Percentiles rank a stretch among this genome's conserved stretches.
phyloP scores from a whole-genome alignment of 2,113 vertebrate genomes.

The Grus americana region DNA sequence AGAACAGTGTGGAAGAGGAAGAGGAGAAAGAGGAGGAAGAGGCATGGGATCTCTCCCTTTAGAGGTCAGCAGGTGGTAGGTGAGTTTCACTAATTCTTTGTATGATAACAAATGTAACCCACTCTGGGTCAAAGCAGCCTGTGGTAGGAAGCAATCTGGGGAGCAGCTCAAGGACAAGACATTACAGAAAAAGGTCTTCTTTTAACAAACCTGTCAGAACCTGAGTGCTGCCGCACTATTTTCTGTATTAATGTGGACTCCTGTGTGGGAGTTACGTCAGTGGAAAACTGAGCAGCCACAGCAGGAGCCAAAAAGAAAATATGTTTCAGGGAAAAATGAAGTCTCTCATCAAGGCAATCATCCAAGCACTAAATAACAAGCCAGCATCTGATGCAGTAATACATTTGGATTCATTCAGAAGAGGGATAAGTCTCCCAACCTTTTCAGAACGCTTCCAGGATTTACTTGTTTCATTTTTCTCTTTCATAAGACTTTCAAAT shows the following conservation, averaged over 20 bases:
- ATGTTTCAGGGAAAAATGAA: not conserved
- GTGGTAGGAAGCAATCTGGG: not conserved
- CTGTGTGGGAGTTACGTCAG: not conserved
- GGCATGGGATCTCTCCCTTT: not conserved
- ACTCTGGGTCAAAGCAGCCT: not conserved
- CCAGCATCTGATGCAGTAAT: not conserved
- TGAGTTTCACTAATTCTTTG: not conserved
- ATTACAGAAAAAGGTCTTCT: not conserved
- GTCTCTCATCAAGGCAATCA: slow-evolving; percentile 24
- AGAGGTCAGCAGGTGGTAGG: not conserved
- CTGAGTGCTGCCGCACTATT: not conserved
- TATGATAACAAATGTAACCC: not conserved
- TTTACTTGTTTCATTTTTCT: not conserved
- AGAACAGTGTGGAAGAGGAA: not conserved
- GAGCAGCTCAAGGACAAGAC: not conserved
- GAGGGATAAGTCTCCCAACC: not conserved
- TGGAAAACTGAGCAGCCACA: slow-evolving; percentile 15
- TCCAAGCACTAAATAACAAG: slow-evolving; percentile 28
- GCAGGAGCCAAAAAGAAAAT: slow-evolving; percentile 12
- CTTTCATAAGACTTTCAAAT: not conserved
- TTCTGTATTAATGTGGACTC: not conserved
- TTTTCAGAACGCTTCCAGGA: not conserved
- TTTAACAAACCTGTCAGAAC: not conserved
- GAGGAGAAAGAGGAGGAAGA: not conserved
- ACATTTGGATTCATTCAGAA: not conserved